phyloP scores from a whole-genome alignment of 2,113 vertebrate genomes.

The Phoenicopterus ruber region DNA sequence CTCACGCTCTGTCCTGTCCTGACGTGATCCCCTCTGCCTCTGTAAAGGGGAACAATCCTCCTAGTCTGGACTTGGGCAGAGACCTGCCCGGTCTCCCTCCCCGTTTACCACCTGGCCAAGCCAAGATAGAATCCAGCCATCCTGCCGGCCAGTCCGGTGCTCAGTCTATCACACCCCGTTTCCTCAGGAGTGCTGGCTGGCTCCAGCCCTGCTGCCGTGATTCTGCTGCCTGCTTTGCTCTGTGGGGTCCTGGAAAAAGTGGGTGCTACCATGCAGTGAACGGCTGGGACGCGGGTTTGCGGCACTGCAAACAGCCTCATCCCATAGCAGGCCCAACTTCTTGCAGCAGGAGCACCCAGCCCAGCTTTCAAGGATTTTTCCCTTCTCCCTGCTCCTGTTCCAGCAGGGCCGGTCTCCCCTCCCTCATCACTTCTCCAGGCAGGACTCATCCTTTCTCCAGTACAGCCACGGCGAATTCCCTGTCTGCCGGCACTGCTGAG shows the following conservation, averaged over 20 bases:
- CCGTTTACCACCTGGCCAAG: not conserved
- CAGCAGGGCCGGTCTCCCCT: too few species aligned
- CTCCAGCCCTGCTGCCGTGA: not conserved
- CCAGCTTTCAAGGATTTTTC: not conserved
- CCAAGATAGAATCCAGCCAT: not conserved
- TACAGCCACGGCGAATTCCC: not conserved
- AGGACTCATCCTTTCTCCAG: not conserved
- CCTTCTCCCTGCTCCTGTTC: not conserved
- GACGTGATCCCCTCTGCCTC: not conserved
- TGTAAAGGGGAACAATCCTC: not conserved
- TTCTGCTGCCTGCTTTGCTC: not conserved
- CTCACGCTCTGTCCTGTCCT: not conserved
- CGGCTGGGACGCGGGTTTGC: accelerated
- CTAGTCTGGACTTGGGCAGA: not conserved
- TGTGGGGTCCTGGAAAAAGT: not conserved
- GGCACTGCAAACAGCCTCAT: not conserved
- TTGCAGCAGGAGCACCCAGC: not conserved
- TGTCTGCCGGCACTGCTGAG: not conserved
- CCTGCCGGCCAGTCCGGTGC: not conserved
- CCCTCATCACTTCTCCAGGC: not conserved
- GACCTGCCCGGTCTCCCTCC: not conserved
- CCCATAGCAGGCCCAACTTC: not conserved
- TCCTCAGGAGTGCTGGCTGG: not conserved
- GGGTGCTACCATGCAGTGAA: not conserved
- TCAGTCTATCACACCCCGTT: not conserved